These are phyloP conservation scores for Corythornis vintsioides DNA, from an alignment of 2,113 vertebrate species.

Conservation along the genomic window DNA sequence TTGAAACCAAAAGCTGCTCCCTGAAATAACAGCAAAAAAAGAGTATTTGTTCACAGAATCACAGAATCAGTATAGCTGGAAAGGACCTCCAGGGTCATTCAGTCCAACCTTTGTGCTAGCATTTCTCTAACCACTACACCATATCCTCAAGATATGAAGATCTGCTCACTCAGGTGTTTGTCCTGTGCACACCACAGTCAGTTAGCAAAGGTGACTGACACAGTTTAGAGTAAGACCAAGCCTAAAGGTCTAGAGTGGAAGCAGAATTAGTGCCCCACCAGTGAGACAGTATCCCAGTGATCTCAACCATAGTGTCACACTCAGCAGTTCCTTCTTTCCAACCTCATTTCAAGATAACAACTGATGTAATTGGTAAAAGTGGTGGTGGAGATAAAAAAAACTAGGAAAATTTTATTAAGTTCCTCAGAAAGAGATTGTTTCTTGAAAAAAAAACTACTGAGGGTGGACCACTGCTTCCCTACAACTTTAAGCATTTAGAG, in stretches of 20 bases:
- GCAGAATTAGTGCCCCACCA: background rate
- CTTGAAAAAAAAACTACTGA: background rate
- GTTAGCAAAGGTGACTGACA: background rate
- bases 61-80: no score
- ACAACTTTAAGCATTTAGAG: background rate
- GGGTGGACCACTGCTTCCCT: background rate
- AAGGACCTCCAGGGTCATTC: no score
- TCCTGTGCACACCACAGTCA: background rate
- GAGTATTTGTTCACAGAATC: background rate
- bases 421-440: background rate
- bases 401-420: fast-evolving
- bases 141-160: no score
- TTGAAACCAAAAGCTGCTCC: constrained; percentile 98
- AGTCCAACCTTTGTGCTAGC: no score
- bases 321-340: background rate
- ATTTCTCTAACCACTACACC: no score
- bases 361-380: background rate
- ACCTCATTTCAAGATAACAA: background rate
- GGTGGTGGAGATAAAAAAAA: background rate
- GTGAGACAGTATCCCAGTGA: background rate
- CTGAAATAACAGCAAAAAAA: constrained; percentile 65
- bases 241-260: background rate
- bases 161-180: background rate
- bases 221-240: background rate
- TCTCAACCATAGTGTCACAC: background rate